A percentile compares a stretch with the other conserved stretches of the same genome.
Conservation (phyloP, 2,113 vertebrate species). For the Periophthalmodon schlosseri region DNA sequence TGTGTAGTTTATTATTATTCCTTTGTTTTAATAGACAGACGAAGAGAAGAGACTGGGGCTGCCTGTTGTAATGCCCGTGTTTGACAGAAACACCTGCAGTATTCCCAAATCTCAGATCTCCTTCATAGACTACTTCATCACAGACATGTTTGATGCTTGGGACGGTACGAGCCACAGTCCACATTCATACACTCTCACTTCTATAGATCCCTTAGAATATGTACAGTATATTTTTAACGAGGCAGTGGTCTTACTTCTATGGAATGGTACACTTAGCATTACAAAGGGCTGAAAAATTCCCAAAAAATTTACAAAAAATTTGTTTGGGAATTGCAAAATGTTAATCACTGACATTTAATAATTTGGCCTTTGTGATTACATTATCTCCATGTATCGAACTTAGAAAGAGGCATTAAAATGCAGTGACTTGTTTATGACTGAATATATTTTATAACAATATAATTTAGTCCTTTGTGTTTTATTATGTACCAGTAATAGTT, state of each 20-base stretch:
- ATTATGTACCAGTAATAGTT: background rate
- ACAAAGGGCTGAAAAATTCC: no score
- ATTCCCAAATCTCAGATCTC: slow-evolving; percentile 97
- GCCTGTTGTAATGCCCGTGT: slow-evolving; percentile 97
- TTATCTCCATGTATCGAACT: no score
- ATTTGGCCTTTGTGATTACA: no score
- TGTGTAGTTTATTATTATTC: background rate
- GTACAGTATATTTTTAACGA: background rate
- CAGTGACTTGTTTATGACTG: background rate
- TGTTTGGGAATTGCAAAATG: no score
- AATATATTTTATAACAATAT: background rate
- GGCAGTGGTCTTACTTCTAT: background rate
- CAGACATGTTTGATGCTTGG: slow-evolving; percentile 97
- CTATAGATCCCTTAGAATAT: background rate
- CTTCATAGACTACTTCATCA: slow-evolving; percentile 99
- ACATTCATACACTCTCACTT: background rate
- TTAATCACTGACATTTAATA: no score
- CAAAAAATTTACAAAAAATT: no score
- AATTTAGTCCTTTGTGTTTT: background rate
- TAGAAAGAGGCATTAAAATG: no score
- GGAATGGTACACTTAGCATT: background rate
- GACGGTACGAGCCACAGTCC: slow-evolving; percentile 81
- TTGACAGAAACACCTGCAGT: slow-evolving; percentile 94
- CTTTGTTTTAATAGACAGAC: slow-evolving; percentile 83
- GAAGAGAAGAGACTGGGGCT: slow-evolving; percentile 94